Conservation (phyloP, 2,888 invertebrate genomes). For the Eupeodes latifasciatus region DNA sequence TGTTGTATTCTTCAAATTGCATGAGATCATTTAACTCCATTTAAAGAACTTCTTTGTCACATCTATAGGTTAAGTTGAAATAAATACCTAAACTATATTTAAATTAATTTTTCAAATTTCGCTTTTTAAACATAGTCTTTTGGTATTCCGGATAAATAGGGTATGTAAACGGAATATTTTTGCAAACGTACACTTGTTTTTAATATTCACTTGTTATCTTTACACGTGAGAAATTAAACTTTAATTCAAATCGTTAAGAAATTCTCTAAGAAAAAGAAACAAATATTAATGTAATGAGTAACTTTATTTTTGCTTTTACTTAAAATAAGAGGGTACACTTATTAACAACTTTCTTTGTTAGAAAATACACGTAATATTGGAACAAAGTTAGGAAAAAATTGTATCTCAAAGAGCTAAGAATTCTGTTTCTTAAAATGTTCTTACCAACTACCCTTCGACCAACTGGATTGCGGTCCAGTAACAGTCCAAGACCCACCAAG, state of each 20-base stretch:
- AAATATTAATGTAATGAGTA: not conserved
- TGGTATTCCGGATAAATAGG: no score
- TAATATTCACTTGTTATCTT: not conserved
- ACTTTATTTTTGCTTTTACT: not conserved
- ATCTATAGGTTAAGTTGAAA: no score
- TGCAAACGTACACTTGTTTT: not conserved
- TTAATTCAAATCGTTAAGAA: not conserved
- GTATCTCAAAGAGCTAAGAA: no score
- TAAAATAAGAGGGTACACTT: no score
- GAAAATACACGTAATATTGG: not conserved
- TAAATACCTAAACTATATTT: not conserved
- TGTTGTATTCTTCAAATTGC: no score
- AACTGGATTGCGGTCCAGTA: not conserved
- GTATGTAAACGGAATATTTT: not conserved
- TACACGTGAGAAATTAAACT: not conserved
- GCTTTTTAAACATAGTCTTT: not conserved
- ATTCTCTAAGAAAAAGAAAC: not conserved
- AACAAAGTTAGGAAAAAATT: not conserved
- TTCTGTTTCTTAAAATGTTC: no score
- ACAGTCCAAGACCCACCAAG: conserved; percentile 15
- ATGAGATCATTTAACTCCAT: no score
- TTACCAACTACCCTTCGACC: conserved; percentile 16
- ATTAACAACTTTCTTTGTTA: no score
- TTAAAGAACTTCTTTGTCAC: no score
- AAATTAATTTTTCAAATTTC: not conserved